Conservation (phyloP, 2,797 vertebrate species). For the Leucoraja ocellata region DNA sequence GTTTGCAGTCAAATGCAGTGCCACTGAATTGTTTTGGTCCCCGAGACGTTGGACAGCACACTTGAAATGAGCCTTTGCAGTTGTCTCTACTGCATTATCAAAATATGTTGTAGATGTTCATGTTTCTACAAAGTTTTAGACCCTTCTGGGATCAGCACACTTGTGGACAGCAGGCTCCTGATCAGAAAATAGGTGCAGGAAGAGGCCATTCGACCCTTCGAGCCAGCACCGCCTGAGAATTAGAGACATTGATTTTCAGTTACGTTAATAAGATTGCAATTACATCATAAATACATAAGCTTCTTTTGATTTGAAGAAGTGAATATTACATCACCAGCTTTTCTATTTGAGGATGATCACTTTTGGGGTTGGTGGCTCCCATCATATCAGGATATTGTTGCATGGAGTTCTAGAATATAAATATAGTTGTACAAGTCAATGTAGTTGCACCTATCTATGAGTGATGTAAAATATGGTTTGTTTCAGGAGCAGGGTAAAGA, state of each 20-base stretch:
- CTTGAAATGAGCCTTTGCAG: background rate
- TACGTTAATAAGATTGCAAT: background rate
- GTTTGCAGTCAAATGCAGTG: background rate
- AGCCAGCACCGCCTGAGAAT: no score
- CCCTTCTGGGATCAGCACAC: background rate
- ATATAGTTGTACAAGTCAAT: background rate
- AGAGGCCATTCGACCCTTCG: no score
- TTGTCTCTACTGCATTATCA: background rate
- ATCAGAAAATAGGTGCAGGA: background rate
- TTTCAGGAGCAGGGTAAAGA: background rate
- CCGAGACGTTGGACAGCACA: background rate
- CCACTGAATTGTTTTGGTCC: background rate
- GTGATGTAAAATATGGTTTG: background rate
- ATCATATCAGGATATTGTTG: background rate
- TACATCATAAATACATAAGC: background rate
- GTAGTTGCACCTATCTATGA: background rate
- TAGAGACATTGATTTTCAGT: background rate
- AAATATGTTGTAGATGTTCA: background rate
- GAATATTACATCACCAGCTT: background rate
- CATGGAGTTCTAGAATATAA: background rate
- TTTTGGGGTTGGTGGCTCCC: background rate
- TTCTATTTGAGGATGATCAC: background rate
- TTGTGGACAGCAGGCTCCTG: background rate
- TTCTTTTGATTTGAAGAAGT: background rate
- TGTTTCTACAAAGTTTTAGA: background rate